Evolutionary conservation across 2,113 vertebrate species (phyloP), one percentile per base, ranked within the genome.

Genomic region (Tylochromis polylepis): DNA sequence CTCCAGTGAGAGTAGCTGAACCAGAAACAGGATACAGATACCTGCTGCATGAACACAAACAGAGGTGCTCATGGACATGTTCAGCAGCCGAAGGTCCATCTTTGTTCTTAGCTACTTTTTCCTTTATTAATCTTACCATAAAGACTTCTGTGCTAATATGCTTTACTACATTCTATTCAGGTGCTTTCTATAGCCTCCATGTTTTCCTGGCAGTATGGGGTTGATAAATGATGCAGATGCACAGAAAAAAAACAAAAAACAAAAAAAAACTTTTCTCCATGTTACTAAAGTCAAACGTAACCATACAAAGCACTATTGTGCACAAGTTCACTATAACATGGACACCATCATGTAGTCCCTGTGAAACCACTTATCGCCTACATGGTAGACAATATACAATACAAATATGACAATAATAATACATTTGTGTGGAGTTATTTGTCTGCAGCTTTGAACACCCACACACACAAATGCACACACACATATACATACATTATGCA

Each of bases 31-130:
- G n/a, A 41, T 67, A 41, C 34, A 67, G n/a, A 24, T 43, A 43
- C 65, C 62, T 70, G 62, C 36, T 70, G n/a, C 62, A 70, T 43
- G 62, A 70, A 70, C 62, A 43, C 36, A 41, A 70, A 2, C 36
- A 0, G 36, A 70, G n/a, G 24, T 15, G n/a, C n/a, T n/a, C 36
- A 0, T 0, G 36, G 65, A 43, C 65, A 43, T 2, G n/a, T 43
- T 6, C 65, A 43, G 65, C 12, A 43, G 65, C 65, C 6, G 38
- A 43, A 70, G 38, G 36, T 70, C n/a, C 65, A 18, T 24, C 38
- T 72, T 67, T 70, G 65, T 43, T 46, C 38, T 49, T 29, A 49
- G 29, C 41, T 72, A 1, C 24, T 41, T 16, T 72, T 72, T 49
- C 2, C 65, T 72, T 4, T 46, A 4, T 72, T 75, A 9, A 20